phyloP scores from a whole-genome alignment of 1,140 invertebrate genomes.

The Aleiodes sp. region DNA sequence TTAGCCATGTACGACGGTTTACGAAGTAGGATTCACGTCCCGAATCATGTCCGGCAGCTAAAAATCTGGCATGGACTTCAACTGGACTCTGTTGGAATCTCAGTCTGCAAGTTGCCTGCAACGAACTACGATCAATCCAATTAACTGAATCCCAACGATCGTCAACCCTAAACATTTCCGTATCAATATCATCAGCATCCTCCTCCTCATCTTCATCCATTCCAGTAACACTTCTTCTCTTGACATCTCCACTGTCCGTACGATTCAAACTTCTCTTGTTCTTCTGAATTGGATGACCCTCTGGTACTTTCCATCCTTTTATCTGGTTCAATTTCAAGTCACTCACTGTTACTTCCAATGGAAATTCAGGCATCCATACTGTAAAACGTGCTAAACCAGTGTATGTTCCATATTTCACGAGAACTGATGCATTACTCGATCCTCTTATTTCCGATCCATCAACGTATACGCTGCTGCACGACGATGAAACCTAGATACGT shows the following conservation, averaged over 20 bases:
- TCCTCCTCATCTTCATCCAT: constrained; percentile 50
- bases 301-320: constrained; percentile 88
- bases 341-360: constrained; percentile 86
- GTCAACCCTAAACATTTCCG: constrained; percentile 51
- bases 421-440: constrained; percentile 91
- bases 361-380: constrained; percentile 97
- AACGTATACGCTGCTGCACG: constrained; percentile 95
- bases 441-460: constrained; percentile 96
- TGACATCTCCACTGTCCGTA: constrained; percentile 41
- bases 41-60: constrained; percentile 90
- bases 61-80: constrained; percentile 89
- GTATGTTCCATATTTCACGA: constrained; percentile 93
- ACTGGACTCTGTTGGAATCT: constrained; percentile 91
- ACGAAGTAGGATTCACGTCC: constrained; percentile 90
- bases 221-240: constrained; percentile 41
- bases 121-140: constrained; percentile 57
- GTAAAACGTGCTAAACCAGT: constrained; percentile 87
- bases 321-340: constrained; percentile 92
- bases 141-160: constrained; percentile 68
- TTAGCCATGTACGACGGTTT: constrained; percentile 84
- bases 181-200: constrained; percentile 37
- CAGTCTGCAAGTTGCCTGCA: constrained; percentile 73
- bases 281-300: constrained; percentile 69
- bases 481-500: constrained; percentile 84
- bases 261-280: constrained; percentile 61